A percentile compares a stretch with the other conserved stretches of the same genome.
These are phyloP conservation scores for Sebastes cheni DNA, from an alignment of 2,797 vertebrate genomes.

Conservation along the genomic window DNA sequence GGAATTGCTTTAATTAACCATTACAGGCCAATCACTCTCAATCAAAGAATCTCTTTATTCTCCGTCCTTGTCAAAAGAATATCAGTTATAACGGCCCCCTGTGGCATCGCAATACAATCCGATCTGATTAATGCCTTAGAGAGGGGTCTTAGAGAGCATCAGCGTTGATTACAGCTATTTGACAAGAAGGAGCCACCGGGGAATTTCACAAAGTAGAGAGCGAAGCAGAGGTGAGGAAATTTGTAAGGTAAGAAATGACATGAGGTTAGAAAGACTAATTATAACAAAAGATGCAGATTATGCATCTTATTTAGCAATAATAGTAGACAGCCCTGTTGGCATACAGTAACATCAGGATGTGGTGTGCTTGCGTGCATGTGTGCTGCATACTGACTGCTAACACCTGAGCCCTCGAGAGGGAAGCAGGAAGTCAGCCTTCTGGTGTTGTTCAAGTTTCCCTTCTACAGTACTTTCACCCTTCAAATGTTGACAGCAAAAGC, in stretches of 20 bases:
- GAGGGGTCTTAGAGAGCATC: conserved; percentile 60
- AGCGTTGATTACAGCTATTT: conserved; percentile 77
- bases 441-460: conserved; percentile 45
- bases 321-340: background rate
- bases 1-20: conserved; percentile 67
- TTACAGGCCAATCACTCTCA: conserved; percentile 71
- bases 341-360: conserved; percentile 28
- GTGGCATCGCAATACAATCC: conserved; percentile 67
- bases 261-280: conserved; percentile 37
- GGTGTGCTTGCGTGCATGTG: conserved; percentile 13
- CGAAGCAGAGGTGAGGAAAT: conserved; percentile 39
- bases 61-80: conserved; percentile 72
- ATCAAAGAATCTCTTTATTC: conserved; percentile 70
- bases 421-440: conserved; percentile 53
- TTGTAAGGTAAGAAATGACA: conserved; percentile 44
- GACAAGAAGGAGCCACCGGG: conserved; percentile 49
- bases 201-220: conserved; percentile 31
- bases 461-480: conserved; percentile 44
- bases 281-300: conserved; percentile 30
- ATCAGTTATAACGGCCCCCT: conserved; percentile 59
- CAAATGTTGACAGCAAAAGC: conserved; percentile 49
- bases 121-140: conserved; percentile 71
- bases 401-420: conserved; percentile 41
- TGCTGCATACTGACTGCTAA: conserved; percentile 9
- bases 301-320: conserved; percentile 32